phyloP scores from a whole-genome alignment of 2,113 vertebrate species.

The Ivindomyrus marchei region DNA sequence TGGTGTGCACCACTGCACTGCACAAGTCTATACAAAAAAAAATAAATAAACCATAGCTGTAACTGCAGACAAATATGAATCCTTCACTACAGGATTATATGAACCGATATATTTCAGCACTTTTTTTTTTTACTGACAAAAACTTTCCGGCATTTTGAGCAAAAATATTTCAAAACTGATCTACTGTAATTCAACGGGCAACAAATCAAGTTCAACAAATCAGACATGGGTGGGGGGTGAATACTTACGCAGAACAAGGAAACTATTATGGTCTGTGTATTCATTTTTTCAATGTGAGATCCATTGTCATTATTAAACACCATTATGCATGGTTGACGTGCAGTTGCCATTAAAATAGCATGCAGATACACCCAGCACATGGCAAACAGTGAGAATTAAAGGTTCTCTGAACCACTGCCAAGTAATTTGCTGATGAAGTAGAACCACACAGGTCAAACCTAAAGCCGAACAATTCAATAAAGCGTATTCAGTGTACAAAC shows the following conservation, averaged over 20 bases:
- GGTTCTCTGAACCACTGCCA: not conserved
- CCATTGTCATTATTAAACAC: not conserved
- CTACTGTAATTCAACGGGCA: not conserved
- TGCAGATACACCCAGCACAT: not conserved
- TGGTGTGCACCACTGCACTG: not conserved
- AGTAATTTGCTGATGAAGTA: not conserved
- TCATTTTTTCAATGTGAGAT: not conserved
- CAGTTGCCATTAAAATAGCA: not conserved
- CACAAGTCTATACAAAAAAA: not conserved
- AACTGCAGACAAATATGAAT: not conserved
- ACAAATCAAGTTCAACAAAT: not conserved
- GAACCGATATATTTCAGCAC: not conserved
- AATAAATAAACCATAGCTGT: not conserved
- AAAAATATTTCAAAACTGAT: not conserved
- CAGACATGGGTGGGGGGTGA: not conserved
- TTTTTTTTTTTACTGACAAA: not conserved
- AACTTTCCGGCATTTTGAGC: not conserved
- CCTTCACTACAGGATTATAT: not conserved
- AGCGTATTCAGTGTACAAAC: not conserved
- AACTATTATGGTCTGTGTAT: not conserved
- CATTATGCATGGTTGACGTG: not conserved
- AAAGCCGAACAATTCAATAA: not conserved
- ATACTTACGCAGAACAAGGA: not conserved
- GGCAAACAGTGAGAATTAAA: not conserved
- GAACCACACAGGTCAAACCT: not conserved